phyloP scores from a whole-genome alignment of 2,113 vertebrate genomes.

The Scomber japonicus region DNA sequence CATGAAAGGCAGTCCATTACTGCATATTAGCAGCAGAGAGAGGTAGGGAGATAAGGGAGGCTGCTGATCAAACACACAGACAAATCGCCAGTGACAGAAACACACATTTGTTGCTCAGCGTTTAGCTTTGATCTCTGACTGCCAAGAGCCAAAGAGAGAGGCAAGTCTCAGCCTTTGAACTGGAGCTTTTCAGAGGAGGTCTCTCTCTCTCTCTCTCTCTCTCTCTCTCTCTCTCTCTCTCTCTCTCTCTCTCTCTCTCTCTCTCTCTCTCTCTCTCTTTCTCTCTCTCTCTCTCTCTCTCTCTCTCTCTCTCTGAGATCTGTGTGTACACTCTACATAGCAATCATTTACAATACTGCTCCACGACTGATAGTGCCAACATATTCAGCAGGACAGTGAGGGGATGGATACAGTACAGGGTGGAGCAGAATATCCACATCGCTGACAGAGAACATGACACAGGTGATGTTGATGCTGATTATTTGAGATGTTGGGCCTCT shows the following conservation, averaged over 20 bases:
- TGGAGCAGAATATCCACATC: conserved; percentile 55
- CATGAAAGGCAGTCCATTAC: conserved; percentile 81
- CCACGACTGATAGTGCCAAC: conserved; percentile 14
- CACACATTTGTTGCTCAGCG: conserved; percentile 79
- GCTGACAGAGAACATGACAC: conserved; percentile 60
- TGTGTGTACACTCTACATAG: conserved; percentile 33
- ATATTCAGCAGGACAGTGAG: conserved; percentile 53
- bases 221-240: conserved; percentile 21
- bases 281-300: conserved; percentile 41
- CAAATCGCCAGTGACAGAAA: conserved; percentile 84
- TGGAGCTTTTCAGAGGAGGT: conserved; percentile 66
- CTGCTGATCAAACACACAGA: conserved; percentile 83
- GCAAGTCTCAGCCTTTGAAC: conserved; percentile 80
- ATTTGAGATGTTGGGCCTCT: conserved; percentile 42
- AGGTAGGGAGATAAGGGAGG: conserved; percentile 76
- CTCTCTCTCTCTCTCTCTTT: too few species aligned
- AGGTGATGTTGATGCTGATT: conserved; percentile 57
- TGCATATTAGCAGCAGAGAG: conserved; percentile 79
- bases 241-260: too few species aligned
- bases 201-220: conserved; percentile 36
- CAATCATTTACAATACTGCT: conserved; percentile 54
- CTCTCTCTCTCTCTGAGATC: conserved; percentile 21
- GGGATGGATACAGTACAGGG: conserved; percentile 31
- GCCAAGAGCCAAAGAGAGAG: conserved; percentile 70
- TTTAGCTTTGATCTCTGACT: conserved; percentile 84